Conservation (phyloP, 2,797 vertebrate genomes). For the Cynodonichthys magdalenae region DNA sequence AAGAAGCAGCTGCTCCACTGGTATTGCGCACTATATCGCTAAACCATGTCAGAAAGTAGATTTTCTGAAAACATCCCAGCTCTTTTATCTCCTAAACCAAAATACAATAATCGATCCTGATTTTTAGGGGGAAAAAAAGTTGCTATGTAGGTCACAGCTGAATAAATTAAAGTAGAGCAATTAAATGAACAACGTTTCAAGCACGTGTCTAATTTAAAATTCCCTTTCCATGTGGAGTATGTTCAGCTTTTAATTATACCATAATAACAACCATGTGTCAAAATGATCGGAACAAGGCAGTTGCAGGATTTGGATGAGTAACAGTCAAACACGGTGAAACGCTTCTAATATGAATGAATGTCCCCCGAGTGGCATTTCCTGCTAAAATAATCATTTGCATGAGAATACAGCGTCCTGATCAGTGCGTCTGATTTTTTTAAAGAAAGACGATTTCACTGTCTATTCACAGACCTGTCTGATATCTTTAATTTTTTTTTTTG, state of each 20-base stretch:
- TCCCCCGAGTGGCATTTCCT: conserved; percentile 56
- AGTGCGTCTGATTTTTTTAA: conserved; percentile 29
- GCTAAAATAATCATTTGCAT: conserved; percentile 61
- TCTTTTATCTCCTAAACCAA: conserved; percentile 49
- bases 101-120: conserved; percentile 53
- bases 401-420: conserved; percentile 61
- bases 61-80: conserved; percentile 33
- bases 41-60: conserved; percentile 41
- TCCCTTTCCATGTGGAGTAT: conserved; percentile 35
- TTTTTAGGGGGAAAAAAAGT: conserved; percentile 50
- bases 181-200: conserved; percentile 45
- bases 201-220: conserved; percentile 43
- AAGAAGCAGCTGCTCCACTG: conserved; percentile 46
- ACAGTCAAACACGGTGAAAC: conserved; percentile 22
- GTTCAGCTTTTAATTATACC: conserved; percentile 40
- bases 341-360: conserved; percentile 54
- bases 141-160: conserved; percentile 61
- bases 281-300: conserved; percentile 36
- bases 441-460: conserved; percentile 43
- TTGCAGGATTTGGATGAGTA: conserved; percentile 37
- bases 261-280: conserved; percentile 32
- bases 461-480: conserved; percentile 61
- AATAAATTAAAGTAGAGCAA: conserved; percentile 45
- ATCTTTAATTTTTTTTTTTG: conserved; percentile 44
- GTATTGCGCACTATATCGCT: conserved; percentile 46